Evolutionary conservation across 2,113 vertebrate genomes (phyloP).

Genomic region (Stegastes partitus): DNA sequence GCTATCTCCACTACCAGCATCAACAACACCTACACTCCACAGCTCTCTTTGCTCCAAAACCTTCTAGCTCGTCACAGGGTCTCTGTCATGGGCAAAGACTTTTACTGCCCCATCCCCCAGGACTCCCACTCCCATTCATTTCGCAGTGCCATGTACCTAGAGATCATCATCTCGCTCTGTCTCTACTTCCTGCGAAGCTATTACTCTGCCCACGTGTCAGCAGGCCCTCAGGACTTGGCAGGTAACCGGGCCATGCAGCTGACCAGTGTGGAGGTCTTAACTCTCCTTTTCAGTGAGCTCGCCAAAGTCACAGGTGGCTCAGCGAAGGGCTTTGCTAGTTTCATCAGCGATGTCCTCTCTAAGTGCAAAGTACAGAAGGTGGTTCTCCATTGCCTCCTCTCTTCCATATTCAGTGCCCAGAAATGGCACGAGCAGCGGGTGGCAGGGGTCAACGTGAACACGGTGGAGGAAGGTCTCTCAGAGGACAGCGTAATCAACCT

Average conservation of each 20-base stretch:
- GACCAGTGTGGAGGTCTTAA: conserved; percentile 96
- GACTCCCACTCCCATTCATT: conserved; percentile 96
- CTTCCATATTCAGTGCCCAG: conserved; percentile 96
- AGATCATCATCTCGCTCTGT: conserved; percentile 97
- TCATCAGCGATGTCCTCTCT: conserved; percentile 96
- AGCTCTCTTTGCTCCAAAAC: conserved; percentile 96
- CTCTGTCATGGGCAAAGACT: conserved; percentile 98
- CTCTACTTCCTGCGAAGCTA: conserved; percentile 96
- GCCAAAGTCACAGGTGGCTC: conserved; percentile 95
- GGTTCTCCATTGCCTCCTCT: conserved; percentile 95
- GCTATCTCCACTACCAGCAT: conserved; percentile 99
- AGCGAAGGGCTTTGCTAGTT: conserved; percentile 97
- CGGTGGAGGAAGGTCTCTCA: conserved; percentile 95
- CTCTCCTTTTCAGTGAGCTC: conserved; percentile 94
- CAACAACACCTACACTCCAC: conserved; percentile 96
- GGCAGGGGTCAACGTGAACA: conserved; percentile 88
- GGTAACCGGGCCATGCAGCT: conserved; percentile 99
- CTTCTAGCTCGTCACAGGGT: conserved; percentile 96
- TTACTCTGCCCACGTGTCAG: conserved; percentile 93
- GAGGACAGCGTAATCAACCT: conserved; percentile 98
- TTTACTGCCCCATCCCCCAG: conserved; percentile 96
- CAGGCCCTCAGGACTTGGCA: conserved; percentile 91
- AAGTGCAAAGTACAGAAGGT: conserved; percentile 99
- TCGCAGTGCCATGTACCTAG: conserved; percentile 98
- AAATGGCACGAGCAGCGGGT: conserved; percentile 94